Base-by-base conservation (phyloP, 2,113 vertebrate genomes). In the Oxygymnocypris stewartii region DNA sequence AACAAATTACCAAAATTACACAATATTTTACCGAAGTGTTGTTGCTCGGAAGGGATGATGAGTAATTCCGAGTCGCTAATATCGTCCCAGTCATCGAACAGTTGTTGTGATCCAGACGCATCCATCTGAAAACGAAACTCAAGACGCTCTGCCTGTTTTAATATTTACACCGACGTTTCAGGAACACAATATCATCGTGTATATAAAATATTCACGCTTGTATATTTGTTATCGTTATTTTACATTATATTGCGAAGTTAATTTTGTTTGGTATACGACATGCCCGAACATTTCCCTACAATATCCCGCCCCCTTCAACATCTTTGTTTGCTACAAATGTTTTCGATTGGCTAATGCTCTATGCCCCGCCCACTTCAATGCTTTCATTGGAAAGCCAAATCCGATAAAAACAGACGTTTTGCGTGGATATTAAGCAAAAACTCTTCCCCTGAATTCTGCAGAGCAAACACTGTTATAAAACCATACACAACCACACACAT, bases 1-100 rank as follows among this genome's bases (percentile, higher is more conserved):
- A 74, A 74, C 31, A 40, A 76, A 49, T 40, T 1, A 44, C 42
- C 74, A 51, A 4, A 25, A 35, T 76, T 16, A 25, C 23, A 18
- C 8, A 2, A 42, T 42, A n/a, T 57, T 69, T 85, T 82, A 89
- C 88, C 88, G 2, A 23, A 49, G 69, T 1, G 42, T 79, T 85
- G 79, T 47, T 74, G 31, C 9, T 90, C 86, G 1, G 73, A 86
- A 20, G 86, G 8, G 11, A 90, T 51, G 18, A 76, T 59, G 61
- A 91, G 76, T 0, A 91, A 31, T 20, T 92, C 89, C 0, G 90
- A 87, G 79, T 91, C 89, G 74, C 88, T 90, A 8, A 91, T 86
- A 12, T 82, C 59, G 18, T 57, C 86, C 89, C 88, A 88, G 14
- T 79, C 87, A 6, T 78, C 78, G 16, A 18, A 13, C 37, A 18